Conservation (phyloP, 2,113 vertebrate species). For the Aphelocoma coerulescens region DNA sequence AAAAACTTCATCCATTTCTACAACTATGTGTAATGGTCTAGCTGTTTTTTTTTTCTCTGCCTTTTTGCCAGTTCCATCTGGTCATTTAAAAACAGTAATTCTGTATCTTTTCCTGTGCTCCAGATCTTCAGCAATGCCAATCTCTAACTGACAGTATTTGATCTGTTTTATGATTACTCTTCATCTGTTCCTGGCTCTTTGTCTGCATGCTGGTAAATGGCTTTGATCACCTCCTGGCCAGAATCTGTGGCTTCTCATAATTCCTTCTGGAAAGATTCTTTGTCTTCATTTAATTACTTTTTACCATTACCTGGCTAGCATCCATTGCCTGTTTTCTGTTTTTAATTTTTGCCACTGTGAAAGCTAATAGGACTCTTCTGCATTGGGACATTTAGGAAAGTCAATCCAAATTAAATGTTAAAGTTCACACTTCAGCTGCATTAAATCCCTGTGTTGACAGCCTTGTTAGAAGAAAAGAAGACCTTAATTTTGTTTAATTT, state of each 20-base stretch:
- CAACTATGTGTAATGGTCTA: background rate
- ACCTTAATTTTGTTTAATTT: slow-evolving; percentile 48
- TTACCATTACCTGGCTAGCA: slow-evolving; percentile 24
- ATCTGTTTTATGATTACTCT: slow-evolving; percentile 47
- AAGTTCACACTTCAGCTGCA: slow-evolving; percentile 22
- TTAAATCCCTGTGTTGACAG: slow-evolving; percentile 36
- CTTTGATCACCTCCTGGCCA: slow-evolving; percentile 44
- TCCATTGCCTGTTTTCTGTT: slow-evolving; percentile 34
- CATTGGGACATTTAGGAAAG: slow-evolving; percentile 29
- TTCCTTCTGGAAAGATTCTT: slow-evolving; percentile 52
- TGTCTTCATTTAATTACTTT: slow-evolving; percentile 61
- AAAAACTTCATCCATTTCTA: background rate
- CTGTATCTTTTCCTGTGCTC: background rate
- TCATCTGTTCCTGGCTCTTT: slow-evolving; percentile 48
- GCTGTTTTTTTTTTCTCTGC: background rate
- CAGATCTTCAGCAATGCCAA: slow-evolving; percentile 14
- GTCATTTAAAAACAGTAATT: slow-evolving; percentile 47
- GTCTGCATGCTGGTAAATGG: background rate
- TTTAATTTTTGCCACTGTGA: slow-evolving; percentile 43
- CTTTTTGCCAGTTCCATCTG: slow-evolving; percentile 15
- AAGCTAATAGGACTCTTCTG: slow-evolving; percentile 24
- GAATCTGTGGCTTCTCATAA: slow-evolving; percentile 34
- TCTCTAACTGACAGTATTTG: slow-evolving; percentile 32
- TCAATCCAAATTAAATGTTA: slow-evolving; percentile 57
- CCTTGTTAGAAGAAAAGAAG: slow-evolving; percentile 1